A percentile compares a stretch with the other conserved stretches of the same genome.
Conservation (phyloP, 1,140 invertebrate species). For the Neotoxoptera formosana region DNA sequence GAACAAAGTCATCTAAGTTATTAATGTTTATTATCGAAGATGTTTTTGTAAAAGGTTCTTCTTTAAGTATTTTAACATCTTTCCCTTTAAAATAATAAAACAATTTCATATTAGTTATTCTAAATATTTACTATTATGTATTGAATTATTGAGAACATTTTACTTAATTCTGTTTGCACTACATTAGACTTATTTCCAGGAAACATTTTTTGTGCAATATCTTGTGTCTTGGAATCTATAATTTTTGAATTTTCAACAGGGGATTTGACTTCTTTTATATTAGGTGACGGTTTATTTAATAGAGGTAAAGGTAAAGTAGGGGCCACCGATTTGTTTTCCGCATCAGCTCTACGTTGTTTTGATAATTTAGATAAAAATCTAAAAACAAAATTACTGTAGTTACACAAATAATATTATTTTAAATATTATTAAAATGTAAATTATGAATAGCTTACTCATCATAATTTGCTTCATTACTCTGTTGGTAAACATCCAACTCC, state of each 20-base stretch:
- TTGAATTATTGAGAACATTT: neutral
- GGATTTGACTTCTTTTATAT: constrained; percentile 13
- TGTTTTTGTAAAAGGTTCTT: neutral
- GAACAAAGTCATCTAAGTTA: constrained; percentile 87
- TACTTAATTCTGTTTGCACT: constrained; percentile 31
- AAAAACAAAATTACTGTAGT: constrained; percentile 46
- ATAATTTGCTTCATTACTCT: constrained; percentile 92
- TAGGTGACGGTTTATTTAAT: constrained; percentile 49
- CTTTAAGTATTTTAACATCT: neutral
- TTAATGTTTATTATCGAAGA: constrained; percentile 62
- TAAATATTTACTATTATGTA: neutral
- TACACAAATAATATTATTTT: neutral
- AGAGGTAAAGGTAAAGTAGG: constrained; percentile 51
- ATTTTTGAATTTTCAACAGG: constrained; percentile 5
- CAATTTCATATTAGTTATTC: neutral
- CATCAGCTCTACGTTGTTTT: constrained; percentile 74
- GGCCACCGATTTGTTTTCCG: constrained; percentile 66
- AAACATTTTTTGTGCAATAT: constrained; percentile 54
- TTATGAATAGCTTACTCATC: constrained; percentile 69
- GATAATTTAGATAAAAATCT: constrained; percentile 78
- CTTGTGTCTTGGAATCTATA: constrained; percentile 24
- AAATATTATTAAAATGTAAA: neutral
- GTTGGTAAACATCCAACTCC: constrained; percentile 83
- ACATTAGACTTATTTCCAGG: constrained; percentile 31
- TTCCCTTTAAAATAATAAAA: neutral